Base-by-base conservation (phyloP, 2,113 vertebrate species). In the Psephotus haematonotus region DNA sequence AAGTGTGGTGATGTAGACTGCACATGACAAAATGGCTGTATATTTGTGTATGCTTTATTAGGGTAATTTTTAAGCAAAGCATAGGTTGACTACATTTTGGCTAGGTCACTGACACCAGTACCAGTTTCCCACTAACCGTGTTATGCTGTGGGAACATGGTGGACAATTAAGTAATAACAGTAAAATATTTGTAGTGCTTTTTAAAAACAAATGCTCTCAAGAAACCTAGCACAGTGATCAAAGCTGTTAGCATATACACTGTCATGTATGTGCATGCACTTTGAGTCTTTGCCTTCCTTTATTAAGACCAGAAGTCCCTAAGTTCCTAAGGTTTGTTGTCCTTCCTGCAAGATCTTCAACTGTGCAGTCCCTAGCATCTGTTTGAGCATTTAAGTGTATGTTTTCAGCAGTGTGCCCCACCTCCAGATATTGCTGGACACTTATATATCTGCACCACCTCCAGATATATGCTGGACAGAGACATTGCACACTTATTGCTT, bases 201-300 rank as follows among this genome's bases (percentile, higher is more conserved):
- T 17, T 11, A 15, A 44, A 70, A 86, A 28, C 14, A 87, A 44
- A 35, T n/a, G 4, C 25, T 63, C 1, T 27, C 4, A 39, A 79
- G 49, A 60, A 65, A 13, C 8, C 7, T 17, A 29, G 19, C 24
- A 9, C 2, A 62, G 20, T 33, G 22, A 39, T 64, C 13, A n/a
- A 25, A 60, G 17, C 20, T 49, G 2, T 47, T 35, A 27, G 16
- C 11, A 15, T 44, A 7, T 28, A 1, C 1, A 3, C 24, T n/a
- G 1, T 44, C 60, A 3, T 5, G 3, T 2, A 1, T 4, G 2
- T 39, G 13, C 10, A 5, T 46, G 12, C 4, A 9, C 28, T 57
- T n/a, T 12, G 46, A 41, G 24, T 13, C 2, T 28, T 55, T 68
- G 10, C 9, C 39, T 74, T 46, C 52, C 8, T 1, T 39, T 76